Conservation (phyloP, 1,140 invertebrate species). For the Spodoptera litura region DNA sequence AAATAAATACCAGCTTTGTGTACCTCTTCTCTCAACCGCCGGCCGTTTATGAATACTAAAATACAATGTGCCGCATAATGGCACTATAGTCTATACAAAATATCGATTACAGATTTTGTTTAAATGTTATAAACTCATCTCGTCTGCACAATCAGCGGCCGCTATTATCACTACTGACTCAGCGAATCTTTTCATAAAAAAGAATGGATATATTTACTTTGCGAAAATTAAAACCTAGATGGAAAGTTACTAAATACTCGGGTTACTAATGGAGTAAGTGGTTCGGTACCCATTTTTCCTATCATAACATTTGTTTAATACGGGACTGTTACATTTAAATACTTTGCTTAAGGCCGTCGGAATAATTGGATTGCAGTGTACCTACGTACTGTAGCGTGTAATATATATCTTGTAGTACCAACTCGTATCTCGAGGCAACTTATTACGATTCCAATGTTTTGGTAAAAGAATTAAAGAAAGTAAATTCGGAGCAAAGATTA, state of each 20-base stretch:
- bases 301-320: constrained; percentile 35
- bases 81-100: constrained; percentile 40
- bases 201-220: constrained; percentile 12
- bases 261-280: neutral
- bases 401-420: neutral
- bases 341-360: constrained; percentile 22
- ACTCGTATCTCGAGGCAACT: constrained; percentile 17
- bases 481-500: neutral
- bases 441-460: constrained; percentile 24
- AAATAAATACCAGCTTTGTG: constrained; percentile 34
- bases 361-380: constrained; percentile 27
- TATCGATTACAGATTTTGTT: constrained; percentile 40
- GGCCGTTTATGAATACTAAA: constrained; percentile 39
- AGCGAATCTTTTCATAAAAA: constrained; percentile 38
- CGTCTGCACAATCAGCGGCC: constrained; percentile 23
- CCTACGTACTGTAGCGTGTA: neutral
- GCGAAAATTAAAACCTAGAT: constrained; percentile 24
- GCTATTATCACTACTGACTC: constrained; percentile 21
- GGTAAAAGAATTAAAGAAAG: constrained; percentile 18
- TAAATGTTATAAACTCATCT: constrained; percentile 41
- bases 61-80: constrained; percentile 29
- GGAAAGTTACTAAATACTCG: constrained; percentile 1
- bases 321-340: constrained; percentile 21
- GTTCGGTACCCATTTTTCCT: neutral
- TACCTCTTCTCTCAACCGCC: constrained; percentile 2